A percentile compares a stretch with the other conserved stretches of the same genome.
These are phyloP conservation scores for Zelostemma sp. DNA, from an alignment of 1,140 invertebrate species.

Conservation along the genomic window DNA sequence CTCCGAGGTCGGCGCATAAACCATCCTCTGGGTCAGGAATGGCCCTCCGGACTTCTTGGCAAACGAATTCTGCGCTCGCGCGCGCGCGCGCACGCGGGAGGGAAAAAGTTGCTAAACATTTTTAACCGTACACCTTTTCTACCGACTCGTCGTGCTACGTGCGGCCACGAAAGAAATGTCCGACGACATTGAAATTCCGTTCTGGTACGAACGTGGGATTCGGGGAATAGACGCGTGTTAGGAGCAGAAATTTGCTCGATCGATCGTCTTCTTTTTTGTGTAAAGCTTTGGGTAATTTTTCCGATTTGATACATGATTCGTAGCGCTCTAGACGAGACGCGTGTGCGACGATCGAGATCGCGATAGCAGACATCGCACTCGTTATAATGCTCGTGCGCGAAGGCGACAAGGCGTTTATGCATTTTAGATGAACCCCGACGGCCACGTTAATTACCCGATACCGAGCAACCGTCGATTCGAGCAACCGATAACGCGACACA, in stretches of 20 bases:
- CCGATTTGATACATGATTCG: constrained; percentile 2
- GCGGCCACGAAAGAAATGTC: constrained; percentile 54
- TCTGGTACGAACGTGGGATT: constrained; percentile 19
- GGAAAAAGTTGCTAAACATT: constrained; percentile 30
- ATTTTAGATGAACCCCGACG: constrained; percentile 27
- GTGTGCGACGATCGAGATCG: constrained; percentile 19
- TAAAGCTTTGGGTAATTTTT: constrained; percentile 15
- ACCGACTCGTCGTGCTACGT: constrained; percentile 35
- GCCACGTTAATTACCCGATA: constrained; percentile 28
- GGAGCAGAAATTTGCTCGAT: background rate
- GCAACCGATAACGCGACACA: constrained; percentile 20
- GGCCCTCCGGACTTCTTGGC: constrained; percentile 25
- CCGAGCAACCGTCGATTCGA: constrained; percentile 22
- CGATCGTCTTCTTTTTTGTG: too few species aligned
- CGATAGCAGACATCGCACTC: constrained; percentile 29
- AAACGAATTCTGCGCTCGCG: constrained; percentile 40
- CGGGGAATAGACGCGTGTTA: constrained; percentile 13
- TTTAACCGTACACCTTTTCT: constrained; percentile 27
- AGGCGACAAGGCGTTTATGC: constrained; percentile 23
- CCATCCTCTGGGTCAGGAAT: constrained; percentile 52
- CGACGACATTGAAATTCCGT: constrained; percentile 48
- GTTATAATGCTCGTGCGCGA: constrained; percentile 25
- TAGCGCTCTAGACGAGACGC: constrained; percentile 4
- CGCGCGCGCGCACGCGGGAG: constrained; percentile 27
- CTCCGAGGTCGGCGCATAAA: constrained; percentile 58